A percentile compares a stretch with the other conserved stretches of the same genome.
These are phyloP conservation scores for Hyla sarda DNA, from an alignment of 2,113 vertebrate species.

Conservation along the genomic window DNA sequence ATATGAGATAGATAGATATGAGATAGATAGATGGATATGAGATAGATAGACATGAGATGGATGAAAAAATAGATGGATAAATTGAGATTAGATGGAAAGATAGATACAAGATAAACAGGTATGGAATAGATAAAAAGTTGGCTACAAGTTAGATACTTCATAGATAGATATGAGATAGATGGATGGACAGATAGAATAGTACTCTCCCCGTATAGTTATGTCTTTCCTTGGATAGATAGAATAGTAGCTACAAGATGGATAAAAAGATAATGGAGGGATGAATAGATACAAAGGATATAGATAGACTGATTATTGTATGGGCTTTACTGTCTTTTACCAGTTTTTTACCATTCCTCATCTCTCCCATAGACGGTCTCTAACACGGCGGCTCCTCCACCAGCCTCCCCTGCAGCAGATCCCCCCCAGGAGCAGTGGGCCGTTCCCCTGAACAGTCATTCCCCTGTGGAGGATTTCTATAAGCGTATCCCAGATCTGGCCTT, in stretches of 20 bases:
- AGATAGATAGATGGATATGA: not conserved
- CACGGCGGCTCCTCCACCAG: not conserved
- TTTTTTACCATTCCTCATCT: not conserved
- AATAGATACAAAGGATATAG: not conserved
- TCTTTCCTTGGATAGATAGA: not conserved
- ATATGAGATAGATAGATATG: not conserved
- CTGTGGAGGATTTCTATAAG: conserved; percentile 88
- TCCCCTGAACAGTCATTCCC: conserved; percentile 80
- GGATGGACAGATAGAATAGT: no score
- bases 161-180: no score
- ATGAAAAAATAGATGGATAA: not conserved
- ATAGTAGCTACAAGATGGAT: no score
- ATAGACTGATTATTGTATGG: not conserved
- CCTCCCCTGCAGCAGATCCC: conserved; percentile 43
- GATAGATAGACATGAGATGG: not conserved
- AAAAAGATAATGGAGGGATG: not conserved
- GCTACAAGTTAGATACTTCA: not conserved
- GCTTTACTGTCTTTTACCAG: not conserved
- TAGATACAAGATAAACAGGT: not conserved
- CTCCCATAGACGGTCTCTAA: conserved; percentile 42
- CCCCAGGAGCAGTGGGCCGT: conserved; percentile 85
- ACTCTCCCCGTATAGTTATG: no score
- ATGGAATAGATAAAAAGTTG: not conserved
- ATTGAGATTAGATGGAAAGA: not conserved
- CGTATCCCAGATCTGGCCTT: conserved; percentile 89